phyloP scores from a whole-genome alignment of 2,113 vertebrate species.

The Riparia riparia region DNA sequence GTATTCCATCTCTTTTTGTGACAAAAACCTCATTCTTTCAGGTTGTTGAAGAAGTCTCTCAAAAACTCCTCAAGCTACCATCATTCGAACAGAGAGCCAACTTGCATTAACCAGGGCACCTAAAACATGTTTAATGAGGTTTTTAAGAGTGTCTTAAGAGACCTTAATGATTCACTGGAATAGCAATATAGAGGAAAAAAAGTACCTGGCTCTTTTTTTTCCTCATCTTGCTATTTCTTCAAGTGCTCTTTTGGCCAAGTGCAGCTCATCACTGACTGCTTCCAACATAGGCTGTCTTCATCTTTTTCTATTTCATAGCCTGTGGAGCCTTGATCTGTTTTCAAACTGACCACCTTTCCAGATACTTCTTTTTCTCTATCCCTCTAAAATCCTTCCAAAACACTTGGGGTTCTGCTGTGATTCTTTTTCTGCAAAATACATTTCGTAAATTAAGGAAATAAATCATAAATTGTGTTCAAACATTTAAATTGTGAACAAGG shows the following conservation, averaged over 20 bases:
- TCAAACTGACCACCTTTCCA: conserved; percentile 59
- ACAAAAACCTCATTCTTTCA: conserved; percentile 23
- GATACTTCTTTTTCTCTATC: conserved; percentile 43
- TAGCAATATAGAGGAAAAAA: neutral
- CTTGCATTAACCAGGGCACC: conserved; percentile 9
- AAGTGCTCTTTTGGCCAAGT: conserved; percentile 29
- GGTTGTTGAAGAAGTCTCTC: conserved; percentile 45
- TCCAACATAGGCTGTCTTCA: neutral
- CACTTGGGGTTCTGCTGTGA: conserved; percentile 1
- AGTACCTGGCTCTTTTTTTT: conserved; percentile 42
- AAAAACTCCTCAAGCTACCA: conserved; percentile 50
- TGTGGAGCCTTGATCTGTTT: conserved; percentile 26
- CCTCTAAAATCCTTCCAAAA: conserved; percentile 53
- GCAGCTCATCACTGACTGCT: conserved; percentile 33
- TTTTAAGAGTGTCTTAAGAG: conserved; percentile 47
- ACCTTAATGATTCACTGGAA: conserved; percentile 55
- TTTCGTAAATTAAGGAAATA: neutral
- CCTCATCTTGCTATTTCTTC: conserved; percentile 37
- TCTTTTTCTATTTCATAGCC: conserved; percentile 26
- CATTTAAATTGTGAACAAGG: neutral
- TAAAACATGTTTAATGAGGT: conserved; percentile 47
- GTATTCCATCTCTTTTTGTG: neutral
- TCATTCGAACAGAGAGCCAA: conserved; percentile 5
- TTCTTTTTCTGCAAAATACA: neutral
- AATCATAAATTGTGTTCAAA: neutral